A percentile compares a stretch with the other conserved stretches of the same genome.
Evolutionary conservation across 2,797 vertebrate species (phyloP).

Genomic region (Chanos chanos): DNA sequence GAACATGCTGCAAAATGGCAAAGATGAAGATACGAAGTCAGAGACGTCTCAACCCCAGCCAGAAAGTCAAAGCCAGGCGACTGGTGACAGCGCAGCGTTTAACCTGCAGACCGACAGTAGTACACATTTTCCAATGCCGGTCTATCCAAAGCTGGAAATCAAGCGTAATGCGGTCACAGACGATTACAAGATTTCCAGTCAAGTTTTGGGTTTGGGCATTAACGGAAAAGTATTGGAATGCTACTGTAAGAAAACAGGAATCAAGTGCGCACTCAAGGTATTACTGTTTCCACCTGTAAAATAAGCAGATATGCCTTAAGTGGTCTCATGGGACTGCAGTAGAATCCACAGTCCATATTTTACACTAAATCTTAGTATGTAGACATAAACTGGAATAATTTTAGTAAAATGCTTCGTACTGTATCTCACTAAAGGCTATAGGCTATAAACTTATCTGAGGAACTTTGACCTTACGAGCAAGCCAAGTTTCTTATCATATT

Average conservation of each 20-base stretch:
- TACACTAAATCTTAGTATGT: too few relatives aligned
- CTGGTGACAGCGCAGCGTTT: slow-evolving; percentile 7
- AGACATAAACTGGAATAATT: too few relatives aligned
- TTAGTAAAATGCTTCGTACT: not conserved
- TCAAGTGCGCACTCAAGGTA: slow-evolving; percentile 97
- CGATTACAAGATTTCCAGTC: slow-evolving; percentile 90
- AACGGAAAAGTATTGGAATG: slow-evolving; percentile 97
- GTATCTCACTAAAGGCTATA: too few relatives aligned
- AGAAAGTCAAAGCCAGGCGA: not conserved
- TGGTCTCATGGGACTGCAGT: too few relatives aligned
- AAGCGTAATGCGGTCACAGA: slow-evolving; percentile 93
- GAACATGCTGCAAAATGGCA: slow-evolving; percentile 73
- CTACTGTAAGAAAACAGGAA: slow-evolving; percentile 82
- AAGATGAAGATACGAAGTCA: slow-evolving; percentile 49
- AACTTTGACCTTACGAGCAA: too few relatives aligned
- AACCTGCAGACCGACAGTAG: slow-evolving; percentile 34
- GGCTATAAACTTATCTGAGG: too few relatives aligned
- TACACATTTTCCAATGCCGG: slow-evolving; percentile 60
- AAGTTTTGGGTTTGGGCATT: slow-evolving; percentile 93
- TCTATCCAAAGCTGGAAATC: slow-evolving; percentile 77
- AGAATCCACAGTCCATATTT: too few relatives aligned
- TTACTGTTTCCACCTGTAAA: too few relatives aligned
- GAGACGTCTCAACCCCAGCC: slow-evolving; percentile 44
- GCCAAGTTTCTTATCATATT: too few relatives aligned
- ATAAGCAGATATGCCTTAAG: too few relatives aligned